Percentiles rank a stretch among this genome's conserved stretches.
Conservation (phyloP, 2,113 vertebrate species). For the Chrysemys picta region DNA sequence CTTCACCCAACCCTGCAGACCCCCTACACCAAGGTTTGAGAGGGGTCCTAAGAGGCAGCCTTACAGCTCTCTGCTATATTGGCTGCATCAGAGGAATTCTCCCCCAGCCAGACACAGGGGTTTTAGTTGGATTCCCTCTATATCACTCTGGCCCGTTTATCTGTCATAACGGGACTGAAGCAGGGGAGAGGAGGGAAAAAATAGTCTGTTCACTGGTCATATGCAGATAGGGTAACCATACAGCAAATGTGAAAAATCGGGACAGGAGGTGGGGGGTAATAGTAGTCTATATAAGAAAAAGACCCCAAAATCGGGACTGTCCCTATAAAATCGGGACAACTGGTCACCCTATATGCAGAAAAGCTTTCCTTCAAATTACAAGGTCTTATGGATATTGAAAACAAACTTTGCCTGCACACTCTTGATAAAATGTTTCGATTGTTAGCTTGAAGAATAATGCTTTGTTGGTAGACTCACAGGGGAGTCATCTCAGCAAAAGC, state of each 20-base stretch:
- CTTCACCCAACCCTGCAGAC: background rate
- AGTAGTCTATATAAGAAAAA: no score
- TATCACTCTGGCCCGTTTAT: background rate
- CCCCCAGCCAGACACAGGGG: background rate
- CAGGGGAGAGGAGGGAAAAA: background rate
- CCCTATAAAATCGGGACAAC: no score
- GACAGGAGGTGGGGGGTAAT: no score
- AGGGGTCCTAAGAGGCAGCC: background rate
- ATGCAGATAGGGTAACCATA: background rate
- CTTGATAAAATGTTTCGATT: background rate
- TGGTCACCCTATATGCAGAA: background rate
- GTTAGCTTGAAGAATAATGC: constrained; percentile 37
- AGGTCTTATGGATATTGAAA: background rate
- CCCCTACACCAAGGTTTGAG: background rate
- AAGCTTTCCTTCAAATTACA: background rate
- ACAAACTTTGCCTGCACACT: background rate
- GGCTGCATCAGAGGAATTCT: background rate
- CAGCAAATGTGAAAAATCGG: no score
- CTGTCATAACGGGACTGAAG: background rate
- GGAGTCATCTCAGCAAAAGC: constrained; percentile 37
- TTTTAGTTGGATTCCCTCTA: background rate
- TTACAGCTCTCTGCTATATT: background rate
- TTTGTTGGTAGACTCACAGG: constrained; percentile 48
- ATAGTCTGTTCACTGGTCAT: background rate
- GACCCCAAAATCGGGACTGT: no score